Percentiles rank a stretch among this genome's conserved stretches.
Conservation (phyloP, 2,797 vertebrate genomes). For the Brotogeris chrysoptera region DNA sequence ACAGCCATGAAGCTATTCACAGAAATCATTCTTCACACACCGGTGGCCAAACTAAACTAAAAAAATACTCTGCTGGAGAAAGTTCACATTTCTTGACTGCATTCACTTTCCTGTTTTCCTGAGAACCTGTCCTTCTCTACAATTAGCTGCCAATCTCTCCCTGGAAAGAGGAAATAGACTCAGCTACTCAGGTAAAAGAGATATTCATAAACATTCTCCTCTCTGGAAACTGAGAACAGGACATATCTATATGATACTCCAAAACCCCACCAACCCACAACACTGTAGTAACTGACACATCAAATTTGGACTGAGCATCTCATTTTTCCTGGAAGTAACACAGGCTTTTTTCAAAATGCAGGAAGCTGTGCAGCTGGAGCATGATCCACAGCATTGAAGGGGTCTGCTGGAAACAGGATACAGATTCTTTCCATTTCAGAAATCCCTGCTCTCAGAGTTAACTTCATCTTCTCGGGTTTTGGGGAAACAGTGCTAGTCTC, state of each 20-base stretch:
- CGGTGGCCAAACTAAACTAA: conserved; percentile 44
- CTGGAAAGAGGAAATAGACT: conserved; percentile 44
- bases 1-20: conserved; percentile 40
- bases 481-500: neutral
- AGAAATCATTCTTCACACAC: conserved; percentile 39
- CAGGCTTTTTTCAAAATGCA: conserved; percentile 42
- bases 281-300: neutral
- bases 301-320: conserved; percentile 8
- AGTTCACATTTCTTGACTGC: conserved; percentile 25
- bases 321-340: conserved; percentile 68
- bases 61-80: conserved; percentile 8
- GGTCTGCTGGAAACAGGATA: conserved; percentile 2
- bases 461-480: conserved; percentile 16
- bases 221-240: conserved; percentile 42
- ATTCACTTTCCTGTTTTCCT: conserved; percentile 37
- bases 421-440: conserved; percentile 18
- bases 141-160: conserved; percentile 31
- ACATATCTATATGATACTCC: conserved; percentile 46
- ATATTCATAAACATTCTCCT: conserved; percentile 62
- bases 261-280: neutral
- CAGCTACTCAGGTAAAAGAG: conserved; percentile 60
- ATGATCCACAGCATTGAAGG: conserved; percentile 38
- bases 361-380: conserved; percentile 49
- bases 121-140: conserved; percentile 20
- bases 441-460: neutral